These are phyloP conservation scores for Coracopsis vasa DNA, from an alignment of 2,113 vertebrate genomes.

Conservation along the genomic window DNA sequence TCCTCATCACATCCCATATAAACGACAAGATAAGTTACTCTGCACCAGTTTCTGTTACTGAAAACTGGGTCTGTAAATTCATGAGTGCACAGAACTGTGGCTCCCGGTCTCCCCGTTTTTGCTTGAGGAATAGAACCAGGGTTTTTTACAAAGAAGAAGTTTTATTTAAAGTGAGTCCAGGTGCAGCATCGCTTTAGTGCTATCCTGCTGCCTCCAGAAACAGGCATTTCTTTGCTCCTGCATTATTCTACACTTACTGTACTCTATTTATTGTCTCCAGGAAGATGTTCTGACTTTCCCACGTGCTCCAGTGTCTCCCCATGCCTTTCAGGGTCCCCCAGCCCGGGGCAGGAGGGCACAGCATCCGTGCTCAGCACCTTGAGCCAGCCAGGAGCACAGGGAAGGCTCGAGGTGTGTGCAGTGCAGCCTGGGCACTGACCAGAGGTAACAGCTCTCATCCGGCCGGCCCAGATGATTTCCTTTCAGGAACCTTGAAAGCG, in stretches of 20 bases:
- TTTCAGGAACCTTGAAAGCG: not conserved
- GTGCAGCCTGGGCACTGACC: not conserved
- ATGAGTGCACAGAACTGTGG: not conserved
- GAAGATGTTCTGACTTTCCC: not conserved
- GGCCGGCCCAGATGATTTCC: not conserved
- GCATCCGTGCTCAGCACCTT: not conserved
- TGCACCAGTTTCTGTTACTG: not conserved
- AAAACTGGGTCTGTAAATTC: not conserved
- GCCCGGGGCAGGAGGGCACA: not conserved
- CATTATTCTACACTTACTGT: rapidly evolving
- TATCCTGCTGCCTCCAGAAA: not conserved
- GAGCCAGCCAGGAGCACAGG: not conserved
- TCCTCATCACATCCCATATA: not conserved
- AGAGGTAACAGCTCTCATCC: not conserved
- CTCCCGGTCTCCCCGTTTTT: not conserved
- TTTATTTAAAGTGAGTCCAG: not conserved
- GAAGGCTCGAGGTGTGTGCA: not conserved
- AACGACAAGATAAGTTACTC: not conserved
- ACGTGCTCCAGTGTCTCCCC: rapidly evolving
- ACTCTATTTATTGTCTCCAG: not conserved
- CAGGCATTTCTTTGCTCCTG: not conserved
- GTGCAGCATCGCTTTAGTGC: not conserved
- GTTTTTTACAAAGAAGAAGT: not conserved
- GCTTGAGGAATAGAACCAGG: not conserved
- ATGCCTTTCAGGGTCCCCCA: not conserved